Evolutionary conservation across 2,797 vertebrate species (phyloP), one percentile per base, ranked within the genome.

Genomic region (Pseudopleuronectes americanus): DNA sequence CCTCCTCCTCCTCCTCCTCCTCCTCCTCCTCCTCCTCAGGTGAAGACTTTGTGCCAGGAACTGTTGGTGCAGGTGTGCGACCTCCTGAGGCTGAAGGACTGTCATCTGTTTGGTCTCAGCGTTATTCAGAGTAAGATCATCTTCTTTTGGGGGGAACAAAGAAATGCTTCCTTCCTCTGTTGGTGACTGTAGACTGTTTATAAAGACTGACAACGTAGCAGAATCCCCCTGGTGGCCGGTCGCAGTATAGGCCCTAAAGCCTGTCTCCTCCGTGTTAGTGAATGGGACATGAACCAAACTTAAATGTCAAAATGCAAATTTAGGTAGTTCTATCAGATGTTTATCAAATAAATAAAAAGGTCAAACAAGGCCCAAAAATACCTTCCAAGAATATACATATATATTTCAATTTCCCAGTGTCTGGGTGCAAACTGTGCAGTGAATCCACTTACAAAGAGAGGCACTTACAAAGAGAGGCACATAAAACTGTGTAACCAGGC

Each of bases 31-130:
- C 16, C 21, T 76, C 55, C 55, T 60, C 85, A 99, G 98, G 97
- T 99, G 92, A 99, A 97, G 90, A 97, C 97, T 67, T 84, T 97
- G 74, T 99, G 97, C 91, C 97, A 98, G 47, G 96, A 99, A 87
- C 92, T 99, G 78, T 94, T 99, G 80, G 94, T 96, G 79, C 97
- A 98, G 92, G 96, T 99, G 84, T 99, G 97, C 91, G 98, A 99
- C 92, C 96, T 99, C 70, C 95, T 99, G 74, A 94, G 96, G 76
- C 91, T 99, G 86, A 99, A 97, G 89, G 98, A 99, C 79, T 97
- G 96, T 75, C 97, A 99, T 87, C 95, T 99, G 74, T 99, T 99
- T 17, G 97, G 98, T 81, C 97, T 99, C 90, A 99, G 97, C 62
- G 96, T 99, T 78, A 97, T 99, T 92, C 97, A 98, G 85, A 99